phyloP scores from a whole-genome alignment of 2,888 invertebrate species.

The Opisthograptis luteolata region DNA sequence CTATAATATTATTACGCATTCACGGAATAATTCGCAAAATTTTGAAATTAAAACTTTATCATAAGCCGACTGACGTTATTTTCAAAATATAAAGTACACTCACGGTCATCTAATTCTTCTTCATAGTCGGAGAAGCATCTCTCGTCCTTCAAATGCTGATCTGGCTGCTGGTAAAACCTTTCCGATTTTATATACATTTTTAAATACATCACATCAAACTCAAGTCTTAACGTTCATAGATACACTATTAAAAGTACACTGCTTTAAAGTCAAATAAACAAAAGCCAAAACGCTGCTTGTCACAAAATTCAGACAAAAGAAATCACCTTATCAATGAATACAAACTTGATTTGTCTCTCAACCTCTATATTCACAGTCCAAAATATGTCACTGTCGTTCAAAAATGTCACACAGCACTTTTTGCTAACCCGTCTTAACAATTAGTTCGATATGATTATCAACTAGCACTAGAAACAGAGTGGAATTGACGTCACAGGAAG shows the following conservation, averaged over 20 bases:
- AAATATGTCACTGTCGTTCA: background rate
- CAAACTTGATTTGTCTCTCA: background rate
- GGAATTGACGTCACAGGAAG: constrained; percentile 12
- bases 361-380: background rate
- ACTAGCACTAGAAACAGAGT: constrained; percentile 1
- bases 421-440: background rate
- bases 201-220: constrained; percentile 63
- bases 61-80: too few relatives aligned
- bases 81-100: constrained; percentile 42
- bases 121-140: constrained; percentile 73
- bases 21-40: too few relatives aligned
- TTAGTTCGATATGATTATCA: background rate
- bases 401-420: constrained; percentile 6
- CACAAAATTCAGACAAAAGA: background rate
- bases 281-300: background rate
- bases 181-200: constrained; percentile 80
- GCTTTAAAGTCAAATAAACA: background rate
- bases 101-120: constrained; percentile 73
- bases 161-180: constrained; percentile 73
- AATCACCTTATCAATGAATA: background rate
- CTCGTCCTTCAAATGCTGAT: constrained; percentile 69
- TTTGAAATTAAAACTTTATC: too few relatives aligned
- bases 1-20: too few relatives aligned
- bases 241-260: constrained; percentile 3
- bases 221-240: constrained; percentile 28